phyloP scores from a whole-genome alignment of 2,797 vertebrate genomes.

The Macropodus opercularis region DNA sequence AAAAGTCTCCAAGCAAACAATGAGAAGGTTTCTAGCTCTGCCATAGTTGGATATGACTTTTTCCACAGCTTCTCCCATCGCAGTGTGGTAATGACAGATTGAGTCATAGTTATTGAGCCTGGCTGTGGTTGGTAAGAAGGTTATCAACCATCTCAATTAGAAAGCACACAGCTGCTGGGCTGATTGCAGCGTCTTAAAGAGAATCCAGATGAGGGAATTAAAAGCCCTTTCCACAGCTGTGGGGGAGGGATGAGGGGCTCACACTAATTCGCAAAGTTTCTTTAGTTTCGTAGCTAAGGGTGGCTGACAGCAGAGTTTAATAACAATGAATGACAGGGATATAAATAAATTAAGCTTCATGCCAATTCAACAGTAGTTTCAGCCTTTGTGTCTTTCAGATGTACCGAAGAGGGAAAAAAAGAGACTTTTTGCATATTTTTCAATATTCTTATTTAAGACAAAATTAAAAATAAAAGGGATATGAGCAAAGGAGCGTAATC shows the following conservation, averaged over 20 bases:
- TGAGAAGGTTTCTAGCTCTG: conserved; percentile 46
- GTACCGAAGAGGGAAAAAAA: no score
- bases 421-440: no score
- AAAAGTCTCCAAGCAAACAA: conserved; percentile 67
- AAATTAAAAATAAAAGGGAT: no score
- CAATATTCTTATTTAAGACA: no score
- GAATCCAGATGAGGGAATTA: conserved; percentile 75
- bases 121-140: conserved; percentile 70
- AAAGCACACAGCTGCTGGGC: conserved; percentile 69
- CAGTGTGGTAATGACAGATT: conserved; percentile 70
- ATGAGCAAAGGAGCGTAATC: conserved; percentile 18
- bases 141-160: conserved; percentile 80
- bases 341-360: conserved; percentile 66
- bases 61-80: conserved; percentile 57
- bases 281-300: conserved; percentile 62
- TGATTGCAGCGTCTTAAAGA: conserved; percentile 74
- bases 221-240: conserved; percentile 57
- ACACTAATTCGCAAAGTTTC: conserved; percentile 70
- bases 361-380: conserved; percentile 57
- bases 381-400: no score
- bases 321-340: conserved; percentile 60
- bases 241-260: conserved; percentile 35
- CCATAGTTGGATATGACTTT: conserved; percentile 52
- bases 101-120: conserved; percentile 70
- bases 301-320: conserved; percentile 61